phyloP scores from a whole-genome alignment of 1,140 invertebrate genomes.

The Charaxes varanes region DNA sequence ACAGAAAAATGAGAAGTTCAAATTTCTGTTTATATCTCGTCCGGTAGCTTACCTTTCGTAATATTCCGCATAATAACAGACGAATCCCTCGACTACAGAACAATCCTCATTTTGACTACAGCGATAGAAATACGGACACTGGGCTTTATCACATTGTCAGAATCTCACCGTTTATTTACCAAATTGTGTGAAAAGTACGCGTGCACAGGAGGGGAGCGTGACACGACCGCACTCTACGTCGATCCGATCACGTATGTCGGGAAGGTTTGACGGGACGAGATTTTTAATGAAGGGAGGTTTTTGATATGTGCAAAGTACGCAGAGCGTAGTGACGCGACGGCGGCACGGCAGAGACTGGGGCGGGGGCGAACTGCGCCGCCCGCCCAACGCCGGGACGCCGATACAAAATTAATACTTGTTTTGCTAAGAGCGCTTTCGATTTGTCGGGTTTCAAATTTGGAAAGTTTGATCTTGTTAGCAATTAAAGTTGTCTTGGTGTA shows the following conservation, averaged over 20 bases:
- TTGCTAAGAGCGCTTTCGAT: slow-evolving; percentile 71
- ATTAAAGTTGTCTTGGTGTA: slow-evolving; percentile 67
- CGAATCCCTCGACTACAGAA: slow-evolving; percentile 17
- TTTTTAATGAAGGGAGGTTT: slow-evolving; percentile 38
- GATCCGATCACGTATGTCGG: slow-evolving; percentile 22
- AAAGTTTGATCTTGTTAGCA: slow-evolving; percentile 70
- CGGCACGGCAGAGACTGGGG: slow-evolving; percentile 45
- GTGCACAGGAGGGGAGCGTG: slow-evolving; percentile 7
- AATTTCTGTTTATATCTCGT: no score
- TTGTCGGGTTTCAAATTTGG: slow-evolving; percentile 64
- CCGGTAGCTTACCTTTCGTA: slow-evolving; percentile 19
- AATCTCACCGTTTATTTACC: slow-evolving; percentile 31
- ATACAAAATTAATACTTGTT: slow-evolving; percentile 73
- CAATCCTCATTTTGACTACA: slow-evolving; percentile 20
- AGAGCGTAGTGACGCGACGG: slow-evolving; percentile 34
- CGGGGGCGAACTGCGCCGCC: slow-evolving; percentile 50
- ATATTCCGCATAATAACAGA: slow-evolving; percentile 10
- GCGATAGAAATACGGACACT: slow-evolving; percentile 21
- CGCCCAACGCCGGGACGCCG: slow-evolving; percentile 48
- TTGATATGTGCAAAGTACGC: slow-evolving; percentile 35
- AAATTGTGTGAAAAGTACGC: slow-evolving; percentile 27
- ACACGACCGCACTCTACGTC: slow-evolving; percentile 12
- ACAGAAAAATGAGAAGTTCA: no score
- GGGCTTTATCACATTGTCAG: slow-evolving; percentile 24
- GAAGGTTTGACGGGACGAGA: slow-evolving; percentile 35